Base-by-base conservation (phyloP, 2,113 vertebrate species). In the Micromys minutus region DNA sequence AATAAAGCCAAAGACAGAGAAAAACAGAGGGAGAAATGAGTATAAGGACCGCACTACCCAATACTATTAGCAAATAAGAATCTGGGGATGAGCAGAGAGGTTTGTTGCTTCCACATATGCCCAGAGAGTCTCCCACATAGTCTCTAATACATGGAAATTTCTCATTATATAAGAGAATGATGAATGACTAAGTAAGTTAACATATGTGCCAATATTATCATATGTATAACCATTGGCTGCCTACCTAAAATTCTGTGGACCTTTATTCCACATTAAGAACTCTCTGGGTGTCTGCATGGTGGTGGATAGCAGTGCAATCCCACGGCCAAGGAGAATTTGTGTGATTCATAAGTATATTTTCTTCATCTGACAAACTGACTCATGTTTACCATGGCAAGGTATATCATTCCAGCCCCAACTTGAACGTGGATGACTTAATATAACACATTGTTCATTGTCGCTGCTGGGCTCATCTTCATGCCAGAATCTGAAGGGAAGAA, bases 321-420 rank as follows among this genome's bases (percentile, higher is more conserved):
- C 57, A 80, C 0, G 36, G 45, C 59, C 76, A 42, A 34, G 16
- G 11, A 92, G 59, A 95, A 59, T 47, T n/a, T n/a, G 22, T 45
- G 63, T 42, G 31, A 2, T 13, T 97, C 93, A 96, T 57, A 97
- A 69, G 47, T 74, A 72, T 16, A 96, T 89, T 67, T 92, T 81
- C 76, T 2, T 74, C 93, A 95, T 94, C 72, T 97, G 63, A 79
- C 97, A 97, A 91, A 97, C 15, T 77, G 47, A 95, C 0, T 0
- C 9, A 3, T 90, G 36, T 45, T 0, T 0, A 1, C 0, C 0
- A 9, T 0, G 0, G 88, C 96, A 96, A 17, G 0, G 0, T 7
- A 2, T 0, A 59, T 93, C 52, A 88, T 79, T 95, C 96, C 85
- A 97, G 47, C 93, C 92, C 96, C 96, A 96, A 3, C n/a, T n/a